These are phyloP conservation scores for Mionectes macconnelli DNA, from an alignment of 2,113 vertebrate genomes.

Conservation along the genomic window DNA sequence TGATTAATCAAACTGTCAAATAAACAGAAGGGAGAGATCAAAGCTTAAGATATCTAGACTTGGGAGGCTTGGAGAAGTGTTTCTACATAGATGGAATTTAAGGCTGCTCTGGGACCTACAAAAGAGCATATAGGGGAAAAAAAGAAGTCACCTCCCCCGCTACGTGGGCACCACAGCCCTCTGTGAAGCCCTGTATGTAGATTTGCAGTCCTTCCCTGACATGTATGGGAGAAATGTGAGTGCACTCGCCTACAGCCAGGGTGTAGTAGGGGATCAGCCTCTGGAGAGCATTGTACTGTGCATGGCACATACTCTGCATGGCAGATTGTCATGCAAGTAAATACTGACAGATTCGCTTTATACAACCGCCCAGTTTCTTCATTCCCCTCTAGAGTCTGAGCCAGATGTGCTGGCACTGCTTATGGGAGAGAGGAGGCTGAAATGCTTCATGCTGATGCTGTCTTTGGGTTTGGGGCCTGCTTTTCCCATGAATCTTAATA, in stretches of 20 bases:
- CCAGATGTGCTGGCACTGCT: slow-evolving; percentile 58
- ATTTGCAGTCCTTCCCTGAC: not conserved
- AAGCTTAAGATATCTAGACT: not conserved
- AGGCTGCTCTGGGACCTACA: not conserved
- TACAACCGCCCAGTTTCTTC: not conserved
- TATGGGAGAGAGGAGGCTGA: not conserved
- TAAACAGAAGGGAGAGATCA: not conserved
- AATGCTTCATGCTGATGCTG: slow-evolving; percentile 18
- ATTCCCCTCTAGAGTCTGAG: slow-evolving; percentile 12
- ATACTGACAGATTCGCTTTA: slow-evolving; percentile 48
- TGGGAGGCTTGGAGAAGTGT: not conserved
- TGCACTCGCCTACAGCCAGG: slow-evolving; percentile 13
- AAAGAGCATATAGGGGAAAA: not conserved
- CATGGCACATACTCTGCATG: not conserved
- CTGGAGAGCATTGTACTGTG: not conserved
- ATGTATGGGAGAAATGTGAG: not conserved
- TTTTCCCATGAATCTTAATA: slow-evolving; percentile 53
- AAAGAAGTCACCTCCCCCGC: not conserved
- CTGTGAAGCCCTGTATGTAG: not conserved
- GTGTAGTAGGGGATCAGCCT: not conserved
- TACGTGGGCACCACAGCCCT: not conserved
- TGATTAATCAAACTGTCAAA: not conserved
- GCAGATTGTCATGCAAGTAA: slow-evolving; percentile 39
- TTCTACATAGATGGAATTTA: not conserved
- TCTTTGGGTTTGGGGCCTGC: slow-evolving; percentile 33